Percentiles rank a stretch among this genome's conserved stretches.
These are phyloP conservation scores for Arremon aurantiirostris DNA, from an alignment of 2,797 vertebrate genomes.

Conservation along the genomic window DNA sequence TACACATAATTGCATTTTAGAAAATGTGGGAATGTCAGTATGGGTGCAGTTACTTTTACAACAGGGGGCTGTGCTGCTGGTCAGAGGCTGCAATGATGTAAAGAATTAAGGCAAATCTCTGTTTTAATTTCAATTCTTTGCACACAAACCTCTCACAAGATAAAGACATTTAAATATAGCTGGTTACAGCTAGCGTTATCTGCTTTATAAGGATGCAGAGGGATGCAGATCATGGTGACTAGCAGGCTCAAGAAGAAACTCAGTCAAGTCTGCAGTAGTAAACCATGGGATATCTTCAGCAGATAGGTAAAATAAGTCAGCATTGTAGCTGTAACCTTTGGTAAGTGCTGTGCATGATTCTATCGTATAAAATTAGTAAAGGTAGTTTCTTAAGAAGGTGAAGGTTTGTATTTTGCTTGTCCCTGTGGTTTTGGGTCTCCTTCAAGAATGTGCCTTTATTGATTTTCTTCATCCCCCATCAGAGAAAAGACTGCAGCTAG, in stretches of 20 bases:
- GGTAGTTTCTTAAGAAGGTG: neutral
- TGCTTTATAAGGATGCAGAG: neutral
- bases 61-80: neutral
- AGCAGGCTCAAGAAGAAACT: neutral
- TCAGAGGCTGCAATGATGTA: neutral
- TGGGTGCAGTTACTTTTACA: neutral
- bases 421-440: neutral
- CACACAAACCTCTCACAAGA: neutral
- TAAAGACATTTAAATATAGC: neutral
- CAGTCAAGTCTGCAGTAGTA: neutral
- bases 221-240: neutral
- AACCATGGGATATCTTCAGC: neutral
- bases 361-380: neutral
- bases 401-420: neutral
- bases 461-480: neutral
- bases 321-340: neutral
- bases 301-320: neutral
- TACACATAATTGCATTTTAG: neutral
- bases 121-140: neutral
- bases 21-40: neutral
- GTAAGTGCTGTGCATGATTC: neutral
- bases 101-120: neutral
- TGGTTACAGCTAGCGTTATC: neutral
- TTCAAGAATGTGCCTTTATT: neutral
- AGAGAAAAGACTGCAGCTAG: neutral